Conservation (phyloP, 2,888 invertebrate species). For the Hyppa rectilinea region DNA sequence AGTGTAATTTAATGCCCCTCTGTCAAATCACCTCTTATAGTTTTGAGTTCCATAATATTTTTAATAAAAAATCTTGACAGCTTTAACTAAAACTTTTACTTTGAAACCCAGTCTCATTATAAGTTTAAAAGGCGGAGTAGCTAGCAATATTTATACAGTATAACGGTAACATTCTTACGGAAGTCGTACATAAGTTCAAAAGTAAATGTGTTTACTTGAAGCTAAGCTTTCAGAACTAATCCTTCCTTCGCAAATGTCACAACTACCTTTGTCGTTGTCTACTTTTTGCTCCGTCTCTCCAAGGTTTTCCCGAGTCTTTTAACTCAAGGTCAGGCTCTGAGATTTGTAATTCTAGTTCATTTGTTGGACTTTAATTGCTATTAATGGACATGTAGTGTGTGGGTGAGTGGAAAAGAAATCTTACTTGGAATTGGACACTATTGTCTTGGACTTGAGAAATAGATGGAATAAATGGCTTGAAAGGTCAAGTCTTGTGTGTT, state of each 20-base stretch:
- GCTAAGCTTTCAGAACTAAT: slow-evolving; percentile 6
- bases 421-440: not conserved
- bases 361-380: slow-evolving; percentile 32
- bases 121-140: not conserved
- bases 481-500: not conserved
- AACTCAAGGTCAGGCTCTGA: slow-evolving; percentile 16
- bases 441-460: not conserved
- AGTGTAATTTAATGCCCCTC: too few relatives aligned
- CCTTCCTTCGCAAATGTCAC: slow-evolving; percentile 8
- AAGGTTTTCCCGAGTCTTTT: not conserved
- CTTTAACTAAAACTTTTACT: too few relatives aligned
- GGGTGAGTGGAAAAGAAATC: not conserved
- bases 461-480: not conserved
- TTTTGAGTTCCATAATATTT: too few relatives aligned
- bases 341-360: slow-evolving; percentile 16
- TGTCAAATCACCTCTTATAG: too few relatives aligned
- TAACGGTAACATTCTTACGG: not conserved
- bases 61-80: too few relatives aligned
- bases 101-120: not conserved
- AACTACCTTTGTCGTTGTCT: not conserved
- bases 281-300: not conserved
- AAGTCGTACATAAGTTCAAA: slow-evolving; percentile 9
- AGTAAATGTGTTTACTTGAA: not conserved
- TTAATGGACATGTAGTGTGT: slow-evolving; percentile 6
- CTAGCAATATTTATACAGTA: not conserved